phyloP scores from a whole-genome alignment of 2,797 vertebrate species.

The Ptychobarbus kaznakovi region DNA sequence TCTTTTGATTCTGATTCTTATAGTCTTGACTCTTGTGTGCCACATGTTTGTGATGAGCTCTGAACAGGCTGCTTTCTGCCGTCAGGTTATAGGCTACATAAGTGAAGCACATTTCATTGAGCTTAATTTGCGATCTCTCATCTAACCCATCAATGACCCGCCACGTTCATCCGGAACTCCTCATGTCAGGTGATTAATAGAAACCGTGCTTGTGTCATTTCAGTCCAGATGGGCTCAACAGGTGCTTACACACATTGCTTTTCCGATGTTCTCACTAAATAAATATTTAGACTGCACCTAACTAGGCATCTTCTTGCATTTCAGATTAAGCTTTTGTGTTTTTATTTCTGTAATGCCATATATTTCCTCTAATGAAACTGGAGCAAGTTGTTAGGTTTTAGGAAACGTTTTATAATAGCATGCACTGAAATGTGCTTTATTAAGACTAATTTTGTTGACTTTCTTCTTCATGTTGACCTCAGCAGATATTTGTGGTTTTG shows the following conservation, averaged over 20 bases:
- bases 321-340: background rate
- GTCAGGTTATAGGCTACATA: background rate
- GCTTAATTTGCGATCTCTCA: background rate
- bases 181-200: background rate
- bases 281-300: slow-evolving; percentile 15
- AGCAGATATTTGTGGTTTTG: slow-evolving; percentile 1
- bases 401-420: background rate
- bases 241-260: background rate
- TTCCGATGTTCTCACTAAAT: background rate
- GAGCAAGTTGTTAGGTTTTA: background rate
- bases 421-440: background rate
- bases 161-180: background rate
- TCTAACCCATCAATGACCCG: slow-evolving; percentile 1
- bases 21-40: background rate
- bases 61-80: background rate
- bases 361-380: background rate
- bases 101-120: background rate
- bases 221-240: slow-evolving; percentile 12
- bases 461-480: background rate
- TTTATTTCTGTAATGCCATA: background rate
- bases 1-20: no score
- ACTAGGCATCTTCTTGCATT: background rate
- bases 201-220: background rate
- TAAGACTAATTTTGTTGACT: background rate
- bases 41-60: background rate